Percentiles rank a stretch among this genome's conserved stretches.
These are phyloP conservation scores for Magallana nippona DNA, from an alignment of 2,888 invertebrate genomes.

Conservation along the genomic window DNA sequence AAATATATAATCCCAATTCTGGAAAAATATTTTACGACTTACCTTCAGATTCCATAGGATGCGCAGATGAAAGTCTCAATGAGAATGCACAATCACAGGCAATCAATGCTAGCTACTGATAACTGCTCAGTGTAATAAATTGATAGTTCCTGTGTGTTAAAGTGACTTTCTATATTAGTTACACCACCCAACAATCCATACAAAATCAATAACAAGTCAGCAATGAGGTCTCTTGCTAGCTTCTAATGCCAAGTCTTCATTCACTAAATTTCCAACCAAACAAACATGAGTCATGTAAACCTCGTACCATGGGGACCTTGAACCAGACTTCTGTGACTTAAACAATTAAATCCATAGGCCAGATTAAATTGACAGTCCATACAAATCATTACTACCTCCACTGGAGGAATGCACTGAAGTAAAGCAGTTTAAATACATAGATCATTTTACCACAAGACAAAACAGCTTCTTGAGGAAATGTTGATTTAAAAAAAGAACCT, in stretches of 20 bases:
- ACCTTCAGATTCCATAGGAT: neutral
- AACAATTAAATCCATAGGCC: too few species aligned
- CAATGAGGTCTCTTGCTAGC: neutral
- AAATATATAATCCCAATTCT: neutral
- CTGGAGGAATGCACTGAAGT: too few species aligned
- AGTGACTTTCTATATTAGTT: neutral
- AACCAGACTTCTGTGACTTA: too few species aligned
- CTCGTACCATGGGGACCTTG: neutral
- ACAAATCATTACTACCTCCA: too few species aligned
- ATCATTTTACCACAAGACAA: too few species aligned
- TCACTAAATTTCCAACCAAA: slow-evolving; percentile 3
- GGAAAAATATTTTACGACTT: neutral
- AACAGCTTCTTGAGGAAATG: too few species aligned
- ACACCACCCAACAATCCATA: neutral
- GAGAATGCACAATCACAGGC: neutral
- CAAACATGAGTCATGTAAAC: slow-evolving; percentile 21
- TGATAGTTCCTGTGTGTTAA: neutral
- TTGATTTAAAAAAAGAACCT: too few species aligned
- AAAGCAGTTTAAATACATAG: too few species aligned
- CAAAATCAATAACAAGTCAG: slow-evolving; percentile 17
- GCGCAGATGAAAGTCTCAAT: too few species aligned
- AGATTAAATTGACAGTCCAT: too few species aligned
- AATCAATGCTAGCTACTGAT: neutral
- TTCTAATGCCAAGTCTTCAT: slow-evolving; percentile 17
- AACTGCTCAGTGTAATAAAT: neutral